phyloP scores from a whole-genome alignment of 1,140 invertebrate species.

The Caenorhabditis latens region DNA sequence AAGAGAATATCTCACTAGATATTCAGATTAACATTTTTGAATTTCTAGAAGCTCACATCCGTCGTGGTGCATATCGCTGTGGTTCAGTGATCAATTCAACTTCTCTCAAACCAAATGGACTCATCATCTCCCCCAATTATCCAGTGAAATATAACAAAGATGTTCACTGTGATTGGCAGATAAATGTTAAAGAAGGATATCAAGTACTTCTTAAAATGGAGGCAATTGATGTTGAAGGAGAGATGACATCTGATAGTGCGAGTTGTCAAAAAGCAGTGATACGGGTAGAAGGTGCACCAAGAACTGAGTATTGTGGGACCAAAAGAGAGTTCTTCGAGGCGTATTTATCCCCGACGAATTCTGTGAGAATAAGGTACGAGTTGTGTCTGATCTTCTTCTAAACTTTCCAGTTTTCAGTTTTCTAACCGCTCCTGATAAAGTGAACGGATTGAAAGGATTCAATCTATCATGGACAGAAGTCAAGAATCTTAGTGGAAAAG shows the following conservation, averaged over 20 bases:
- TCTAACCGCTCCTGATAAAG: slow-evolving; percentile 71
- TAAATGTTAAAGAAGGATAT: slow-evolving; percentile 70
- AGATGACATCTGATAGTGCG: slow-evolving; percentile 71
- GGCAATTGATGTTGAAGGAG: slow-evolving; percentile 73
- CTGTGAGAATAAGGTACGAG: slow-evolving; percentile 73
- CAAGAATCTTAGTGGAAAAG: slow-evolving; percentile 71
- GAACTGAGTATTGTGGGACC: slow-evolving; percentile 66
- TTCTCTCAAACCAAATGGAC: slow-evolving; percentile 66
- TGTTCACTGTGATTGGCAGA: slow-evolving; percentile 75
- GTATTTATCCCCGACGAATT: slow-evolving; percentile 71
- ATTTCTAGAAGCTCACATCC: slow-evolving; percentile 60
- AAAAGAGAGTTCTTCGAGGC: slow-evolving; percentile 67
- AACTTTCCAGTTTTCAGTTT: slow-evolving; percentile 65
- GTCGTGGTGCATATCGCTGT: slow-evolving; percentile 67
- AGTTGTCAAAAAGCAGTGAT: slow-evolving; percentile 75
- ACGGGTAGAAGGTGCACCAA: slow-evolving; percentile 64
- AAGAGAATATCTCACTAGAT: too few relatives aligned
- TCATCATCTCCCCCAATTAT: slow-evolving; percentile 70
- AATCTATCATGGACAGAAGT: slow-evolving; percentile 78
- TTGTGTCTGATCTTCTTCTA: not conserved
- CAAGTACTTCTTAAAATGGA: slow-evolving; percentile 68
- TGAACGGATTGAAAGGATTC: slow-evolving; percentile 77
- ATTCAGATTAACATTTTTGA: not conserved
- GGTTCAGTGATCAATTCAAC: slow-evolving; percentile 69
- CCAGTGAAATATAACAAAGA: slow-evolving; percentile 76